Conservation (phyloP, 2,888 invertebrate species). For the Phaonia tiefii region DNA sequence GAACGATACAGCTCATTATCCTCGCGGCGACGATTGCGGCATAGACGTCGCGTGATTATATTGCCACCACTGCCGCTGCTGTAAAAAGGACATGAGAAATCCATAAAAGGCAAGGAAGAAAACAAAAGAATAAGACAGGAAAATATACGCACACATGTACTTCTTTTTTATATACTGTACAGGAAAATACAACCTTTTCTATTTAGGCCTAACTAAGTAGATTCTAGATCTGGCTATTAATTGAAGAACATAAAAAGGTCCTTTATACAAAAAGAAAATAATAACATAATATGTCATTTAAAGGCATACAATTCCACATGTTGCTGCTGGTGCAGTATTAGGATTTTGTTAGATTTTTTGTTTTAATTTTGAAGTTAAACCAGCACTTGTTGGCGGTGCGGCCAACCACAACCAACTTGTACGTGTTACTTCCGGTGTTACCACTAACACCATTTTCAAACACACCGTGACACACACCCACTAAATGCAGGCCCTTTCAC, state of each 20-base stretch:
- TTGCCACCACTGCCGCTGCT: constrained; percentile 78
- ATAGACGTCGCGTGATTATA: constrained; percentile 86
- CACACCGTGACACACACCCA: constrained; percentile 1
- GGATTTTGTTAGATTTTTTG: background rate
- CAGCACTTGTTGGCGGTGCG: background rate
- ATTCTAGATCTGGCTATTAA: no score
- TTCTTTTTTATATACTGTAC: no score
- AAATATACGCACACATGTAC: background rate
- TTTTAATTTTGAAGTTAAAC: constrained; percentile 1
- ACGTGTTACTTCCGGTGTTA: constrained; percentile 54
- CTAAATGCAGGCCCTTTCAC: no score
- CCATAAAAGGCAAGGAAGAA: background rate
- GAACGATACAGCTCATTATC: constrained; percentile 93
- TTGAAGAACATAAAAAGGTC: no score
- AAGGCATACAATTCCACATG: background rate
- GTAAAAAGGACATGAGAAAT: constrained; percentile 56
- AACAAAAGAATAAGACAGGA: background rate
- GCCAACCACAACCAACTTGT: background rate
- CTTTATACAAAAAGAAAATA: no score
- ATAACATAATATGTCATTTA: constrained; percentile 1
- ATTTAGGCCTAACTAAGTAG: no score
- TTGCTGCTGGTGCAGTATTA: no score
- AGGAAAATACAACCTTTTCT: no score
- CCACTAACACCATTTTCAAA: constrained; percentile 36
- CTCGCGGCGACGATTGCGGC: constrained; percentile 86